Conservation (phyloP, 2,888 invertebrate species). For the Xylocampa areola region DNA sequence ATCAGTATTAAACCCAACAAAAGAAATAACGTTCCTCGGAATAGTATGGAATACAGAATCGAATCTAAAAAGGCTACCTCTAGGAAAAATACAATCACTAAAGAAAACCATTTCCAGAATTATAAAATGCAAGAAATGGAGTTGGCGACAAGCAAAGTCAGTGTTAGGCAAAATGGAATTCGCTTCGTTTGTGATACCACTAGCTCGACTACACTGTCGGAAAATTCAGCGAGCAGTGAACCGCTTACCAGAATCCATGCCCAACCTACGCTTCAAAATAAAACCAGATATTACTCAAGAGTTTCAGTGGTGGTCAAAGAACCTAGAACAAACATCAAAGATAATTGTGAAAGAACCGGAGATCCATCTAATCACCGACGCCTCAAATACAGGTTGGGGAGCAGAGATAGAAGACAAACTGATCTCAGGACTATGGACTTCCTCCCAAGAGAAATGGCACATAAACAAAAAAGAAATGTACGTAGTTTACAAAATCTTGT, state of each 20-base stretch:
- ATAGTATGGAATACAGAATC: neutral
- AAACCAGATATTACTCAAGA: neutral
- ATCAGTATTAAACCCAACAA: neutral
- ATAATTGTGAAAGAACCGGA: neutral
- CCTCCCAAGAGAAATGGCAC: neutral
- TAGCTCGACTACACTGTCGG: constrained; percentile 1
- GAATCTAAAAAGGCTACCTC: neutral
- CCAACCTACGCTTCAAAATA: neutral
- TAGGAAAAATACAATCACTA: neutral
- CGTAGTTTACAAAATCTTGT: neutral
- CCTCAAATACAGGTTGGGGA: neutral
- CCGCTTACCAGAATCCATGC: neutral
- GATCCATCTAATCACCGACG: neutral
- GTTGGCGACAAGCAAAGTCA: neutral
- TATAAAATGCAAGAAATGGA: neutral
- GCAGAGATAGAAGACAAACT: neutral
- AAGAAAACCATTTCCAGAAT: neutral
- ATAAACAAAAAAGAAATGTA: neutral
- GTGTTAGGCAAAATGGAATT: constrained; percentile 2
- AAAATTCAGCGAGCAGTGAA: neutral
- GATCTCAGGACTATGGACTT: neutral
- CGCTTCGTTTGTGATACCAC: constrained; percentile 1
- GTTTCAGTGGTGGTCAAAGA: neutral
- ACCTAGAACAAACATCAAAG: neutral
- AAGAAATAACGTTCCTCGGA: neutral